phyloP scores from a whole-genome alignment of 1,140 invertebrate species.

The Papilio xuthus region DNA sequence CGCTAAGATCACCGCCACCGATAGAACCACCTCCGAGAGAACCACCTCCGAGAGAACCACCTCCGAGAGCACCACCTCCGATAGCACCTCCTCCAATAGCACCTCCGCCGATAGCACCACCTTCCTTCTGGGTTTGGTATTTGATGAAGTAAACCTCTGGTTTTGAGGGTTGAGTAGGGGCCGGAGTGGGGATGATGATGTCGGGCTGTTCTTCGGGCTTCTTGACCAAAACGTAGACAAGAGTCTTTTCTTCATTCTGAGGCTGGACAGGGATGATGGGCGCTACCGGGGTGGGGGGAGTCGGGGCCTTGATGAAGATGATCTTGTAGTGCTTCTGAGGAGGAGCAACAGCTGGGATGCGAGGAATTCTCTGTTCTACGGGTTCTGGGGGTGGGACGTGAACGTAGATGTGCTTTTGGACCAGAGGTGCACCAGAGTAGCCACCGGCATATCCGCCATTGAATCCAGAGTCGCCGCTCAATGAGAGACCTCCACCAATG shows the following conservation, averaged over 20 bases:
- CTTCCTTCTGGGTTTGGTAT: slow-evolving; percentile 89
- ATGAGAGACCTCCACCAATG: slow-evolving; percentile 53
- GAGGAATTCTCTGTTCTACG: slow-evolving; percentile 83
- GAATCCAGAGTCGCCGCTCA: slow-evolving; percentile 59
- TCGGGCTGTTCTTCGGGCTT: slow-evolving; percentile 91
- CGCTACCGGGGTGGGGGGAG: slow-evolving; percentile 87
- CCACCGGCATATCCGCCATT: slow-evolving; percentile 69
- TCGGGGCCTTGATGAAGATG: slow-evolving; percentile 94
- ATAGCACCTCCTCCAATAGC: slow-evolving; percentile 54
- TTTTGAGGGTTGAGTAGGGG: slow-evolving; percentile 91
- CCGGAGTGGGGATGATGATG: slow-evolving; percentile 87
- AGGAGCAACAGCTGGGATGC: slow-evolving; percentile 82
- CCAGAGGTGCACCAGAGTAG: slow-evolving; percentile 72
- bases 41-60: slow-evolving; percentile 53
- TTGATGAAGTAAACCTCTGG: slow-evolving; percentile 95
- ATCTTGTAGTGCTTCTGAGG: slow-evolving; percentile 94
- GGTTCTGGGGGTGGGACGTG: slow-evolving; percentile 83
- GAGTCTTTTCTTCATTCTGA: slow-evolving; percentile 93
- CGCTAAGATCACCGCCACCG: slow-evolving; percentile 46
- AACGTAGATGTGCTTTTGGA: slow-evolving; percentile 82
- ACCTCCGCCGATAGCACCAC: slow-evolving; percentile 69
- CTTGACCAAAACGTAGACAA: slow-evolving; percentile 94
- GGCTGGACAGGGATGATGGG: slow-evolving; percentile 88
- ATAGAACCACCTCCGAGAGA: slow-evolving; percentile 55
- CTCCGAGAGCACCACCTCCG: slow-evolving; percentile 50